A percentile compares a stretch with the other conserved stretches of the same genome.
phyloP scores from a whole-genome alignment of 2,797 vertebrate genomes.

The Sebastiscus tertius region DNA sequence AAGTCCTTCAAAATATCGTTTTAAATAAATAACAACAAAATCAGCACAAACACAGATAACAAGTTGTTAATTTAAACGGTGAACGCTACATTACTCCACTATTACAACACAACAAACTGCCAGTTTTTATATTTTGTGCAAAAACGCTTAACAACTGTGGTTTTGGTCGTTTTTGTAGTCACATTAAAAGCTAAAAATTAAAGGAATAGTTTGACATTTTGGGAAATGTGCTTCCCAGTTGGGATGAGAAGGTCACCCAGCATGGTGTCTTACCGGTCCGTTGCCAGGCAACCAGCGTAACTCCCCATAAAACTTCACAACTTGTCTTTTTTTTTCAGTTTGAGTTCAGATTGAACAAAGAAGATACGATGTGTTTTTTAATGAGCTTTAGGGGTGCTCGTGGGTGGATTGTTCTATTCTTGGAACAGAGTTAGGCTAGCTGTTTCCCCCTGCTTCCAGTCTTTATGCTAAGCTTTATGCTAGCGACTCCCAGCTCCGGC shows the following conservation, averaged over 20 bases:
- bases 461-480: neutral
- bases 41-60: neutral
- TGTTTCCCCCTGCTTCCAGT: neutral
- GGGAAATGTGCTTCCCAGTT: neutral
- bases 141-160: neutral
- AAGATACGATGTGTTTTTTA: neutral
- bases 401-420: neutral
- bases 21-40: neutral
- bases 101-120: neutral
- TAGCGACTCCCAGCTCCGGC: neutral
- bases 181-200: neutral
- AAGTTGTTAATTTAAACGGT: neutral
- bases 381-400: neutral
- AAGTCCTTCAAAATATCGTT: neutral
- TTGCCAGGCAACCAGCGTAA: slow-evolving; percentile 8
- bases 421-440: neutral
- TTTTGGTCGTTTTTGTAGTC: neutral
- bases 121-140: neutral
- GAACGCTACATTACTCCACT: neutral
- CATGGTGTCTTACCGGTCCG: neutral
- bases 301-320: neutral
- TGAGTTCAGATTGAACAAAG: neutral
- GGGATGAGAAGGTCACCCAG: neutral
- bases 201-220: neutral
- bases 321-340: neutral